Evolutionary conservation across 1,140 invertebrate genomes (phyloP), one percentile per base, ranked within the genome.

Genomic region (Zaprionus vittiger): DNA sequence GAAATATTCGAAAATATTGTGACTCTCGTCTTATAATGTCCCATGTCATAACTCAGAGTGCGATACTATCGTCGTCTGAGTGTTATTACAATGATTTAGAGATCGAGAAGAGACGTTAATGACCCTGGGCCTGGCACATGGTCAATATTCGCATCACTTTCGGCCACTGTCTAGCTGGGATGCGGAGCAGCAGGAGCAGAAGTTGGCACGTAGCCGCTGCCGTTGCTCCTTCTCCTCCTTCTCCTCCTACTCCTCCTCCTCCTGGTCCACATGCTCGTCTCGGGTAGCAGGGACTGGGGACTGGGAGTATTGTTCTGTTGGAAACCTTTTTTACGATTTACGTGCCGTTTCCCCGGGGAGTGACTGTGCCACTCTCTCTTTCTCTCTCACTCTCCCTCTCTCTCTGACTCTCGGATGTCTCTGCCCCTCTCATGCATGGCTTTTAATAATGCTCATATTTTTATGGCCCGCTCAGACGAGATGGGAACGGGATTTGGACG

Each of bases 381-480:
- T 55, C 54, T 22, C 22, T 28, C 49, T 41, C 80, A 15, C 14
- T 7, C 7, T 17, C n/a, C 1, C 15, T 15, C 15, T n/a, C 37
- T 28, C 38, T 41, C 14, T 15, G 1, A 14, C 4, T 41, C 41
- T n/a, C 0, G 31, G 31, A 34, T 34, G 31, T 34, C 9, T 34
- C 31, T 34, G 31, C 7, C 38, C 62, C 14, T 24, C 52, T 52
- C 80, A 83, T 76, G 70, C 65, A 66, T 78, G 77, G 78, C 84
- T 89, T 87, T 87, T 87, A 89, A 87, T 87, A 87, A 81, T 89
- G 87, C 84, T 87, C 84, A 87, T 87, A 87, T 87, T 87, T 87
- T 87, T 89, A 87, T 87, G 84, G 68, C 71, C 56, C 71, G 71
- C 67, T 74, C 74, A 60, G 73, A 68, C 71, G 68, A 61, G 20